Conservation (phyloP, 2,888 invertebrate genomes). For the Brenthis ino region DNA sequence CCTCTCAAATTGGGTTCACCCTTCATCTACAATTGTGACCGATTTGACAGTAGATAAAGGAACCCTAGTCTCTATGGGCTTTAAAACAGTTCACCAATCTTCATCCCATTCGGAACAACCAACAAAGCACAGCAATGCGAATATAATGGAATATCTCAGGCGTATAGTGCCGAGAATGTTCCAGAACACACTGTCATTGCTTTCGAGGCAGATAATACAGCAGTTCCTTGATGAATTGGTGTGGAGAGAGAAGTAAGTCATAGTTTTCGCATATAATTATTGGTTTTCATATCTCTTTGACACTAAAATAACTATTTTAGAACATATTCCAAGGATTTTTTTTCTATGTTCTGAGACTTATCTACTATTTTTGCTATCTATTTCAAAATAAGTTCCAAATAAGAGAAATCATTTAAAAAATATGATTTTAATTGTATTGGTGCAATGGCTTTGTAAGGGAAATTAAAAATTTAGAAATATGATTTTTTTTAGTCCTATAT, state of each 20-base stretch:
- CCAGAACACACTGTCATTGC: constrained; percentile 91
- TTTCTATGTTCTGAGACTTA: no score
- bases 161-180: constrained; percentile 95
- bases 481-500: no score
- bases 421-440: no score
- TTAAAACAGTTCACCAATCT: constrained; percentile 87
- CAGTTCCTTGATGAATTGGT: constrained; percentile 94
- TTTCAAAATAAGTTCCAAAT: no score
- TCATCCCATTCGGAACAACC: constrained; percentile 72
- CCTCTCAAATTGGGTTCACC: constrained; percentile 89
- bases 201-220: constrained; percentile 93
- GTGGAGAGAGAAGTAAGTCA: constrained; percentile 88
- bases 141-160: constrained; percentile 93
- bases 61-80: constrained; percentile 90
- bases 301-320: background rate
- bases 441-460: no score
- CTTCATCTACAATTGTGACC: constrained; percentile 88
- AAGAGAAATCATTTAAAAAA: no score
- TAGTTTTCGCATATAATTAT: background rate
- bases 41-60: constrained; percentile 93
- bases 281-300: background rate
- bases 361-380: no score
- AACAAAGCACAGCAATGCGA: constrained; percentile 84
- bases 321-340: background rate
- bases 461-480: no score